phyloP scores from a whole-genome alignment of 2,888 invertebrate genomes.

The Synergus gifuensis region DNA sequence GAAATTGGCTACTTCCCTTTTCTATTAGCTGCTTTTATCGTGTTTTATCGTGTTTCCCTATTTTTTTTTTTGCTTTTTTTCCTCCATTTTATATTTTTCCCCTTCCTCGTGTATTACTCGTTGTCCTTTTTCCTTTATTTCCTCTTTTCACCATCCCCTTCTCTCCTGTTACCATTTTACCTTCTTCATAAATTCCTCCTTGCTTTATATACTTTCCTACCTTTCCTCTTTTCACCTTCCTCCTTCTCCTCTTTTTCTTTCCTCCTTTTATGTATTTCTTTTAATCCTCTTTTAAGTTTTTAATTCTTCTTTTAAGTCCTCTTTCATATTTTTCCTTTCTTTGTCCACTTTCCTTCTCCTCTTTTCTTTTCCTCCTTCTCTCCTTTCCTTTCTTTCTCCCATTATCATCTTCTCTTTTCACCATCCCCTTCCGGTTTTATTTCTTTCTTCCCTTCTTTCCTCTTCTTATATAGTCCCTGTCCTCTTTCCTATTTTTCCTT shows the following conservation, averaged over 20 bases:
- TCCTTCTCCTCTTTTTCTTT: constrained; percentile 29
- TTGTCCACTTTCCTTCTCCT: background rate
- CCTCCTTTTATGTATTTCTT: constrained; percentile 31
- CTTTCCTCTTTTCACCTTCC: background rate
- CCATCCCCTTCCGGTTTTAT: no score
- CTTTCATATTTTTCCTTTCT: background rate
- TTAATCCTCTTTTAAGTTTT: background rate
- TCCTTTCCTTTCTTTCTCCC: no score
- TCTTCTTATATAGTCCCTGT: no score
- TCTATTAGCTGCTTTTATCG: no score
- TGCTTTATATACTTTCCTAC: constrained; percentile 22
- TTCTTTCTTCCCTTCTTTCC: no score
- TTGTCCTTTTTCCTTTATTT: no score
- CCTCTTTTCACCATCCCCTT: background rate
- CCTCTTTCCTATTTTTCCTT: no score
- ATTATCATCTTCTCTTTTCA: no score
- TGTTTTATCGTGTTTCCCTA: no score
- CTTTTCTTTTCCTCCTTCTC: no score
- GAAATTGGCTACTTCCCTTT: background rate
- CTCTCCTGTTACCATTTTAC: background rate
- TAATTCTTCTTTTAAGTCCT: no score
- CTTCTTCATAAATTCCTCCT: background rate
- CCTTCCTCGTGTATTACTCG: no score
- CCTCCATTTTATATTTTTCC: background rate
- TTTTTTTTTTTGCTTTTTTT: background rate